phyloP scores from a whole-genome alignment of 2,888 invertebrate genomes.

The Eristalis pertinax region DNA sequence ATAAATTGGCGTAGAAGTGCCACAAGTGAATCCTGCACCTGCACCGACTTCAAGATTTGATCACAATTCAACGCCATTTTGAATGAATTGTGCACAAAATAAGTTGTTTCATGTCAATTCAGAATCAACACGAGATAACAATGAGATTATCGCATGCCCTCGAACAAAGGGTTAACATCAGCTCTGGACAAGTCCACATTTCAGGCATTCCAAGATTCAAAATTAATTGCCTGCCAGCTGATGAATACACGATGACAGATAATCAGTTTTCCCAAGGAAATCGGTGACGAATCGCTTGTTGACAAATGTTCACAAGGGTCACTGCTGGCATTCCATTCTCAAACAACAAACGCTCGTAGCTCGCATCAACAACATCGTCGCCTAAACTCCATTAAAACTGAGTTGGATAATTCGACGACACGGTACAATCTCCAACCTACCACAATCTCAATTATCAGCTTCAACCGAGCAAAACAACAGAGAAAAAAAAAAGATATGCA shows the following conservation, averaged over 20 bases:
- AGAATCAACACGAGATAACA: neutral
- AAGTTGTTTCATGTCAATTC: too few relatives aligned
- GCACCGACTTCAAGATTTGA: too few relatives aligned
- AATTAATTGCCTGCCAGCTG: neutral
- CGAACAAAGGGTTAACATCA: neutral
- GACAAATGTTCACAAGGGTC: neutral
- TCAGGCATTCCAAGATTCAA: neutral
- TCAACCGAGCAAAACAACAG: too few relatives aligned
- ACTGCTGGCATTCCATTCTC: neutral
- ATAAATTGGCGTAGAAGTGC: too few relatives aligned
- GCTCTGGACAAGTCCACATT: too few relatives aligned
- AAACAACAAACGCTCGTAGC: neutral
- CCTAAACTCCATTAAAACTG: neutral
- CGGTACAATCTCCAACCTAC: conserved; percentile 25
- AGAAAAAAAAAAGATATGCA: neutral
- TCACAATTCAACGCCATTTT: too few relatives aligned
- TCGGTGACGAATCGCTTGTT: neutral
- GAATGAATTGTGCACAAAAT: too few relatives aligned
- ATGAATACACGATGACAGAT: neutral
- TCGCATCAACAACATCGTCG: neutral
- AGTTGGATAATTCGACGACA: neutral
- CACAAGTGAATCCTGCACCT: too few relatives aligned
- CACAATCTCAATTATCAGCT: conserved; percentile 27
- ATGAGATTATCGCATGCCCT: neutral
- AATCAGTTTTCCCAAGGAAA: neutral